Evolutionary conservation across 2,888 invertebrate genomes (phyloP).

Genomic region (Phyllotreta striolata): DNA sequence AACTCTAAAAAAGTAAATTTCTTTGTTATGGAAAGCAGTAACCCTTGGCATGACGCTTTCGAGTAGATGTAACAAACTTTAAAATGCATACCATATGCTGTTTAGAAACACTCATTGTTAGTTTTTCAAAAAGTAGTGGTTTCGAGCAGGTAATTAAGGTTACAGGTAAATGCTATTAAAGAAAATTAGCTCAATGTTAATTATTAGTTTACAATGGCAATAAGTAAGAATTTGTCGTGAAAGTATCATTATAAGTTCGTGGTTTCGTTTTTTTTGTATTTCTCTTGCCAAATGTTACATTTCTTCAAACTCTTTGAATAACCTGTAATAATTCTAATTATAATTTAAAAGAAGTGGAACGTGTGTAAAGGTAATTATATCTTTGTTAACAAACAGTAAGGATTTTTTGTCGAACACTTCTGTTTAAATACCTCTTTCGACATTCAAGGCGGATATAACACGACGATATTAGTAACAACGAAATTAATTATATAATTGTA

Average conservation of each 20-base stretch:
- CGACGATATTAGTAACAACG: too few relatives aligned
- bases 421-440: conserved; percentile 29
- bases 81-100: conserved; percentile 34
- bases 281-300: conserved; percentile 38
- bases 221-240: conserved; percentile 31
- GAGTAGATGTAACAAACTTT: conserved; percentile 21
- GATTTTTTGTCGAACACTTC: conserved; percentile 22
- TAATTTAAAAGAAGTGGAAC: conserved; percentile 31
- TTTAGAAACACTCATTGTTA: conserved; percentile 24
- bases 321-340: conserved; percentile 33
- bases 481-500: too few relatives aligned
- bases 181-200: conserved; percentile 34
- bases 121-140: conserved; percentile 30
- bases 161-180: conserved; percentile 31
- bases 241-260: conserved; percentile 34
- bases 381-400: conserved; percentile 19
- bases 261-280: conserved; percentile 32
- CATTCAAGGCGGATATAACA: conserved; percentile 2
- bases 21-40: conserved; percentile 30
- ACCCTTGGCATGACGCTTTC: conserved; percentile 23
- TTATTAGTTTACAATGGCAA: conserved; percentile 30
- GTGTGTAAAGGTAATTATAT: conserved; percentile 25
- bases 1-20: conserved; percentile 23
- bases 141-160: conserved; percentile 32
- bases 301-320: conserved; percentile 33